phyloP scores from a whole-genome alignment of 2,113 vertebrate species.

The Apeltes quadracus region DNA sequence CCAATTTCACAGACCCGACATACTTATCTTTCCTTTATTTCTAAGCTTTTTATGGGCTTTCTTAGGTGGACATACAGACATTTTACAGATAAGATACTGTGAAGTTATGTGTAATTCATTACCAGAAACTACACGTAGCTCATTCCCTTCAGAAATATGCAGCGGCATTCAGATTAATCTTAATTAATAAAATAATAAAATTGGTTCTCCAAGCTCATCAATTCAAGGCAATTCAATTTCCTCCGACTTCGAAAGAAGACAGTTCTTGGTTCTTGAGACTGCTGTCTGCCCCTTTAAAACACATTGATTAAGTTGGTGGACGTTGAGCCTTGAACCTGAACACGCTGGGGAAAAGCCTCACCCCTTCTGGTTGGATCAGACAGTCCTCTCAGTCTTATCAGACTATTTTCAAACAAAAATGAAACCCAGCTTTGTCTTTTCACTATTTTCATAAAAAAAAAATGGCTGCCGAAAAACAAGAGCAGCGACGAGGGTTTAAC shows the following conservation, averaged over 20 bases:
- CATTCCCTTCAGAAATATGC: background rate
- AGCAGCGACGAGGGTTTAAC: background rate
- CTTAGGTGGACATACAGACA: background rate
- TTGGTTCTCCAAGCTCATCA: background rate
- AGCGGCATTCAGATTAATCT: background rate
- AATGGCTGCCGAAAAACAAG: background rate
- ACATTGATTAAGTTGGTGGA: background rate
- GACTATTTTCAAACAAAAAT: background rate
- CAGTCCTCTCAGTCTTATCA: background rate
- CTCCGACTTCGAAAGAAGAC: background rate
- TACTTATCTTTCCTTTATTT: background rate
- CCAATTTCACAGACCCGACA: background rate
- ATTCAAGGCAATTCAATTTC: background rate
- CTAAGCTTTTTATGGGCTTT: background rate
- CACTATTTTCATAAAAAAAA: background rate
- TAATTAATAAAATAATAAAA: background rate
- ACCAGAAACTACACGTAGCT: background rate
- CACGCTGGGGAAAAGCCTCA: background rate
- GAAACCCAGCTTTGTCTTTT: background rate
- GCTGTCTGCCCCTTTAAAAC: background rate
- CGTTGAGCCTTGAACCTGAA: conserved; percentile 1
- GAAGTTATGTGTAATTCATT: background rate
- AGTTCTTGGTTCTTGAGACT: background rate
- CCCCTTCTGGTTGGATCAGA: background rate
- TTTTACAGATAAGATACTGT: background rate